Base-by-base conservation (phyloP, 2,797 vertebrate genomes). In the Sphenopsis melanotis region DNA sequence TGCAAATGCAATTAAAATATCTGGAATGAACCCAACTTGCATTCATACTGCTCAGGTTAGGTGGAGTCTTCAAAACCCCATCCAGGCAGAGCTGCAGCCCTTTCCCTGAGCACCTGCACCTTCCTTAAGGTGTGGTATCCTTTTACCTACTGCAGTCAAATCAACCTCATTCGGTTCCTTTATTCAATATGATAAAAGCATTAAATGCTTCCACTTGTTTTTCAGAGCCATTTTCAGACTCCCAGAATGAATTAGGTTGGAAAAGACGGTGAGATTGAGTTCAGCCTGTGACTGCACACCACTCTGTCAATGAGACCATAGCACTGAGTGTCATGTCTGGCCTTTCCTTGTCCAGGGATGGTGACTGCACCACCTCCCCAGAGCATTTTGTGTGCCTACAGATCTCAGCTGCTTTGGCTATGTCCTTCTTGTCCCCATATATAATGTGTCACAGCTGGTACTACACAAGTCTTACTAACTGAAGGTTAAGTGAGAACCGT, bases 1-100 rank as follows among this genome's bases (percentile, higher is more conserved):
- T 34, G 46, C 56, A 87, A 91, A 92, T 68, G n/a, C 30, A 83
- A 71, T 80, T 71, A 72, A 57, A 47, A 80, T 50, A 50, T 27
- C 53, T 75, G 87, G 46, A 93, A 86, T 22, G 10, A 88, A 53
- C 47, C 21, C 84, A 93, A 1, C 26, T 65, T 5, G 1, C 56
- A 34, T 47, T 80, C 15, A 63, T 7, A 7, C 13, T 27, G 27
- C 36, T 83, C 30, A 17, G 42, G 56, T 70, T 70, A 91, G 57
- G 53, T 71, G 71, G 56, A 85, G 60, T n/a, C 71, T 85, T 49
- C 60, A 63, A 66, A 93, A 83, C 22, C 21, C n/a, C 50, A 32
- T 0, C 10, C 1, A 80, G 52, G 60, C 32, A 26, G 7, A 87
- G 57, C 30, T 69, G 71, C 39, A 76, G 70, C 59, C 39, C 44